Evolutionary conservation across 2,113 vertebrate genomes (phyloP), one percentile per base, ranked within the genome.

Genomic region (Cottus gobio): DNA sequence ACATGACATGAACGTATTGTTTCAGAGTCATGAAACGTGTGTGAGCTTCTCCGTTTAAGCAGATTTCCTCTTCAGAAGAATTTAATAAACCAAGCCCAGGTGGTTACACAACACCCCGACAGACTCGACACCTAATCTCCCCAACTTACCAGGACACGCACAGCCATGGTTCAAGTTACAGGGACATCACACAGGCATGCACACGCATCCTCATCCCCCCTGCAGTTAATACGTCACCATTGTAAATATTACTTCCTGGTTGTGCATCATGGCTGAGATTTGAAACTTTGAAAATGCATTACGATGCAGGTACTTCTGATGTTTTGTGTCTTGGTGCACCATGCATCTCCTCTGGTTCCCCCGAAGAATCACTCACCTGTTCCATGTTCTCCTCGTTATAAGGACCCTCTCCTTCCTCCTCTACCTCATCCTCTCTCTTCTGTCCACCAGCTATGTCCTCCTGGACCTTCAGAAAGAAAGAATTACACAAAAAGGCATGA

Each of bases 301-400:
- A 7, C 12, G 46, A n/a, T 34, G 54, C 52, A 67, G 52, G 56
- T 30, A 60, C n/a, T 10, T 24, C 12, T 20, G 20, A 22, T 34
- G n/a, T n/a, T n/a, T n/a, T n/a, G n/a, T n/a, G n/a, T n/a, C n/a
- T n/a, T n/a, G 58, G 34, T 10, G 1, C n/a, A 26, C 2, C 12
- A 64, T 26, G 1, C n/a, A 26, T 26, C 12, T 26, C 7, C 22
- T 44, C 24, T 26, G 56, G 13, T 58, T 75, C 13, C 15, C 24
- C 10, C 1, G 4, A 56, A 46, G 30, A 36, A 30, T n/a, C 63
- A 82, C 95, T 65, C 90, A 99, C 97, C 11, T 96, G 96, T 44
- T 97, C 97, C 1, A 94, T 90, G 1, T 97, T 98, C 50, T 97
- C 97, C 50, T 96, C 96, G 2, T 95, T 95, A 75, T 99, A 99